phyloP scores from a whole-genome alignment of 92 coral and sea anemone genomes.

The Pocillopora grandis region DNA sequence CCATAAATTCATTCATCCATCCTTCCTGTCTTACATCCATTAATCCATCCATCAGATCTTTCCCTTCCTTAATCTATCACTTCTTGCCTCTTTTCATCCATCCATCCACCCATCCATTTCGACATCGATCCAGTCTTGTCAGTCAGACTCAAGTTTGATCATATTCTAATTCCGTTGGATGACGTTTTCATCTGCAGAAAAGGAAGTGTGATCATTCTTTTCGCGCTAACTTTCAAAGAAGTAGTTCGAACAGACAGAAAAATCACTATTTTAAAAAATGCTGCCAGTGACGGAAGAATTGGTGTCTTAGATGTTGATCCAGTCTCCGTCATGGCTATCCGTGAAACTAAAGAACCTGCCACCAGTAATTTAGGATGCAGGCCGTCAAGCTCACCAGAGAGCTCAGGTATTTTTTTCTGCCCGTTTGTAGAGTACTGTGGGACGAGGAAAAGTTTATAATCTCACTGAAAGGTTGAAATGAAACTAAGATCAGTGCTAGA shows the following conservation, averaged over 20 bases:
- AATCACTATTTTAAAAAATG: not conserved
- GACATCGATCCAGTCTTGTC: too few relatives aligned
- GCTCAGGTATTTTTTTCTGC: not conserved
- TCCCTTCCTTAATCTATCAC: too few relatives aligned
- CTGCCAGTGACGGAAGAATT: not conserved
- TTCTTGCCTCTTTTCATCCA: too few relatives aligned
- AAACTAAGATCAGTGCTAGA: too few relatives aligned
- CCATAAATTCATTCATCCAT: too few relatives aligned
- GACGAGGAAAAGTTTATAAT: too few relatives aligned
- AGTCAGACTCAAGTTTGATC: too few relatives aligned
- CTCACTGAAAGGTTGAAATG: too few relatives aligned
- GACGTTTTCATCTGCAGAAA: not conserved
- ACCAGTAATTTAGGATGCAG: not conserved
- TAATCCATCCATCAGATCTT: too few relatives aligned
- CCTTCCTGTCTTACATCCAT: too few relatives aligned
- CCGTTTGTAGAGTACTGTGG: too few relatives aligned
- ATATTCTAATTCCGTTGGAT: not conserved
- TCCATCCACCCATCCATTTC: too few relatives aligned
- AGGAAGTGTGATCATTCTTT: not conserved
- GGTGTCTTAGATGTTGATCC: not conserved
- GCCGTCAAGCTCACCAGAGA: not conserved
- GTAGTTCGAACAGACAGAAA: not conserved
- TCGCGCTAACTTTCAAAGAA: not conserved
- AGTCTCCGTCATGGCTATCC: not conserved
- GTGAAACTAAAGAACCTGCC: not conserved